A percentile compares a stretch with the other conserved stretches of the same genome.
phyloP scores from a whole-genome alignment of 2,113 vertebrate genomes.

The Mus pahari region DNA sequence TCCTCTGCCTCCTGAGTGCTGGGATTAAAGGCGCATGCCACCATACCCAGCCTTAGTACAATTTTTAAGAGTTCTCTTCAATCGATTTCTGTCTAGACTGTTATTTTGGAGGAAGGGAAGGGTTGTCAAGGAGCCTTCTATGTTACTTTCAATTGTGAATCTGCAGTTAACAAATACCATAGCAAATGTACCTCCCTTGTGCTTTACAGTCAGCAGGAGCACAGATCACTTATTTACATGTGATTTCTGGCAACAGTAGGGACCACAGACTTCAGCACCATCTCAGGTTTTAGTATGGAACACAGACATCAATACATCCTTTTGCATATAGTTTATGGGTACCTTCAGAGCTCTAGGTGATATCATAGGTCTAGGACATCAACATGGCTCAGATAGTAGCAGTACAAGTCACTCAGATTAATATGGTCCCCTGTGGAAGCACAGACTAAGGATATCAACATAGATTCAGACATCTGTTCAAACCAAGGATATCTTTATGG shows the following conservation, averaged over 20 bases:
- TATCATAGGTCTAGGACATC: background rate
- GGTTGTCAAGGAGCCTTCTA: background rate
- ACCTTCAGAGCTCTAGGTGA: background rate
- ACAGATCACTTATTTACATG: background rate
- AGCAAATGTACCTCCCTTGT: background rate
- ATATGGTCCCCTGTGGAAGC: background rate
- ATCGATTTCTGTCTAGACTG: background rate
- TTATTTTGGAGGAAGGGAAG: background rate
- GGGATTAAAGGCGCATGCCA: too few relatives aligned
- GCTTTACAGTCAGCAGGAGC: background rate
- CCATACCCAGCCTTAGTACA: too few relatives aligned
- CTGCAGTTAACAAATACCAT: background rate
- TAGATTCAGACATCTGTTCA: background rate
- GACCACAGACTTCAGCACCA: background rate
- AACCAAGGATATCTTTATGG: background rate
- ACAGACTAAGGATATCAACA: background rate
- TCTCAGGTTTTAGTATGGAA: background rate
- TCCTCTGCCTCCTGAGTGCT: too few relatives aligned
- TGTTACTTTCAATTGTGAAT: background rate
- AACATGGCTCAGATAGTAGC: background rate
- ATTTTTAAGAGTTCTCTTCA: background rate
- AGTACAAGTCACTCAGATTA: background rate
- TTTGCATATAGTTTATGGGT: background rate
- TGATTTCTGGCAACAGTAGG: background rate
- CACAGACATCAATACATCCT: background rate